These are phyloP conservation scores for Liolophura sinensis DNA, from an alignment of 1,140 invertebrate genomes.

Conservation along the genomic window DNA sequence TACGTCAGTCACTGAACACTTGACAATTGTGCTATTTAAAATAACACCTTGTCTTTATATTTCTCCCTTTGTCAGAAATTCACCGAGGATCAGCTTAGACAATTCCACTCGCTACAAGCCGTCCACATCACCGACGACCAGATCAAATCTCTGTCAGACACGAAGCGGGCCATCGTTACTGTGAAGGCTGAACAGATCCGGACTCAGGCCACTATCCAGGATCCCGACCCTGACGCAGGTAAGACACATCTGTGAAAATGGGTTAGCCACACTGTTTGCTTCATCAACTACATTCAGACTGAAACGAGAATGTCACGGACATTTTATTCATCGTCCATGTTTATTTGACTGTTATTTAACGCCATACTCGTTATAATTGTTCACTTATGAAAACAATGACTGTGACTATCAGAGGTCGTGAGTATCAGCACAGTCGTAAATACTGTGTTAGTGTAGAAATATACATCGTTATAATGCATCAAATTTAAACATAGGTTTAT, in stretches of 20 bases:
- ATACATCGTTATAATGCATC: too few species aligned
- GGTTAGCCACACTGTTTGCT: conserved; percentile 31
- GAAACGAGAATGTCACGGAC: not conserved
- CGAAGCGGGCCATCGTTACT: conserved; percentile 9
- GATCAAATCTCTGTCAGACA: conserved; percentile 11
- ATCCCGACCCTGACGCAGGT: not conserved
- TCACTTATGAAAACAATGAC: too few species aligned
- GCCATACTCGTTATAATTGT: too few species aligned
- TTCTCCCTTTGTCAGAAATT: conserved; percentile 12
- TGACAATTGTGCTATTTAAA: not conserved
- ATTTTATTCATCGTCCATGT: conserved; percentile 4
- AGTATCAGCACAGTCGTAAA: too few species aligned
- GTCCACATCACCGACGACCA: conserved; percentile 15
- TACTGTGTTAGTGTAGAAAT: too few species aligned
- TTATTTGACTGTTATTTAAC: too few species aligned
- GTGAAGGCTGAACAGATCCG: conserved; percentile 12
- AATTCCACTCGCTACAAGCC: conserved; percentile 21
- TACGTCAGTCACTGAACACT: not conserved
- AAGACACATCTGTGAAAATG: conserved; percentile 6
- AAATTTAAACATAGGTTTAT: too few species aligned
- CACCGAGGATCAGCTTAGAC: conserved; percentile 10
- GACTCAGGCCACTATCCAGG: not conserved
- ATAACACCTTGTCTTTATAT: not conserved
- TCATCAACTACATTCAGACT: conserved; percentile 28
- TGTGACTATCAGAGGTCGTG: too few species aligned